Conservation (phyloP, 2,113 vertebrate species). For the Arizona elegans region DNA sequence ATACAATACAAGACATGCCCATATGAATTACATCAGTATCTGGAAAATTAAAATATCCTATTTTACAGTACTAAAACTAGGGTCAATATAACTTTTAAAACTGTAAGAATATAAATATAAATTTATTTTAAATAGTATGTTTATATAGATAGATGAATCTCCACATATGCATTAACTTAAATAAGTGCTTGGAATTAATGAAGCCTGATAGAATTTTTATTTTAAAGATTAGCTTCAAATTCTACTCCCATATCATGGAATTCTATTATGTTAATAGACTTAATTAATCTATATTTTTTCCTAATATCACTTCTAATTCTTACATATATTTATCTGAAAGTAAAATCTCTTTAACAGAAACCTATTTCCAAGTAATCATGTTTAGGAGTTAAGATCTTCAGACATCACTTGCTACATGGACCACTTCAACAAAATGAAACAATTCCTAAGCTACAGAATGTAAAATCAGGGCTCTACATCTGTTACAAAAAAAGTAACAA, state of each 20-base stretch:
- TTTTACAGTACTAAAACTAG: not conserved
- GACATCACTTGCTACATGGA: not conserved
- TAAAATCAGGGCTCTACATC: not conserved
- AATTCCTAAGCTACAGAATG: not conserved
- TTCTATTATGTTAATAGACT: not conserved
- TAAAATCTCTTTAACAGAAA: not conserved
- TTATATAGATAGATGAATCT: not conserved
- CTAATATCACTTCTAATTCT: not conserved
- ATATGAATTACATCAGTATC: not conserved
- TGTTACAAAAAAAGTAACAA: not conserved
- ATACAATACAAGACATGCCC: slow-evolving; percentile 43
- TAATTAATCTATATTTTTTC: slow-evolving; percentile 9
- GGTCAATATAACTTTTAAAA: slow-evolving; percentile 20
- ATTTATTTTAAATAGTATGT: not conserved
- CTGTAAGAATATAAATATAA: not conserved
- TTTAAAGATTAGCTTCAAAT: not conserved
- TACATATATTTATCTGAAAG: not conserved
- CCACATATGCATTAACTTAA: not conserved
- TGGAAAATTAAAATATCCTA: not conserved
- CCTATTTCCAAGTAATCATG: not conserved
- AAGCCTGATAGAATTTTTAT: not conserved
- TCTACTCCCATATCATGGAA: not conserved
- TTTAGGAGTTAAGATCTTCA: not conserved
- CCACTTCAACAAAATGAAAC: not conserved
- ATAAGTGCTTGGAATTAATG: not conserved